Evolutionary conservation across 2,113 vertebrate genomes (phyloP).

Genomic region (Opisthocomus hoazin): DNA sequence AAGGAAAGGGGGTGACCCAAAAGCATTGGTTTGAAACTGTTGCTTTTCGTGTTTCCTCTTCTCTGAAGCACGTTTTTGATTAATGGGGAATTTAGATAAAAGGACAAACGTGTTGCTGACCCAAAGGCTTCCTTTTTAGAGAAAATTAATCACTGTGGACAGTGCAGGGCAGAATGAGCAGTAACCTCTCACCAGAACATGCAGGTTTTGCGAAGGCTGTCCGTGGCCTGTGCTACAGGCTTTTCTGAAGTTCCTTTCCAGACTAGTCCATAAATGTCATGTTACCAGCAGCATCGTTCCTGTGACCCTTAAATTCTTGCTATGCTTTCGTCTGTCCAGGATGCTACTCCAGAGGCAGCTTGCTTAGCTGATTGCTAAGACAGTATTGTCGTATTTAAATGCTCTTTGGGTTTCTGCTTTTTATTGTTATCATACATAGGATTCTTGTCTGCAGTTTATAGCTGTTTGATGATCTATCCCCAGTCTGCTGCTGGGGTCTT

Average conservation of each 20-base stretch:
- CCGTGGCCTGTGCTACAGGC: rapidly evolving
- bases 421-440: rapidly evolving
- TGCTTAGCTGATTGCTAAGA: not conserved
- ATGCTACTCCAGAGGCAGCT: not conserved
- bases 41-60: not conserved
- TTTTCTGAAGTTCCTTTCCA: not conserved
- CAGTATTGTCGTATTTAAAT: rapidly evolving
- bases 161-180: not conserved
- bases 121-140: not conserved
- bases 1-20: not conserved
- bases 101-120: not conserved
- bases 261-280: no score
- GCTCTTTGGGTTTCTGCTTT: not conserved
- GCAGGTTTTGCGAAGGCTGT: rapidly evolving
- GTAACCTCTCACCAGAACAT: not conserved
- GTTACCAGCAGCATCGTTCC: not conserved
- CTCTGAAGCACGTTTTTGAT: not conserved
- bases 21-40: not conserved
- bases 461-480: not conserved
- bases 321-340: not conserved
- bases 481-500: not conserved
- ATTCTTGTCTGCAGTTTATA: not conserved
- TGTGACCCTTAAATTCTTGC: not conserved
- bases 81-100: not conserved
- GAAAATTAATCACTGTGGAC: not conserved